Conservation (phyloP, 35 echinoderm and acorn worm genomes). For the Ophiothrix spiculata region DNA sequence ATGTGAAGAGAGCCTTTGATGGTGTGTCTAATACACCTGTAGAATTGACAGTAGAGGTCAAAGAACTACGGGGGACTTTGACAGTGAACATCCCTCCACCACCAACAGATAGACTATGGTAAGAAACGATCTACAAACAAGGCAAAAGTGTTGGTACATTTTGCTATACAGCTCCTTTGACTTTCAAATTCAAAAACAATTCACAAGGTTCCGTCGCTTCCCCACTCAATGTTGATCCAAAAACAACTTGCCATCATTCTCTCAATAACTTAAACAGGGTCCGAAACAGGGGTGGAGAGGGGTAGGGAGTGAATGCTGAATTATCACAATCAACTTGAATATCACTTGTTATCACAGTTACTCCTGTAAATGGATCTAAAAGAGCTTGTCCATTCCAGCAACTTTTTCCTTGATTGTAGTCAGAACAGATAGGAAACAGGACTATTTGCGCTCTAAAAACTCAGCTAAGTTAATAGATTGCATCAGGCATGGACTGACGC, state of each 20-base stretch:
- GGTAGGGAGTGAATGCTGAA: too few species aligned
- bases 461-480: too few species aligned
- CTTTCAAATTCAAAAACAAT: not conserved
- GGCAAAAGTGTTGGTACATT: not conserved
- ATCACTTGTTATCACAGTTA: too few species aligned
- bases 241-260: not conserved
- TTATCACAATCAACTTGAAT: too few species aligned
- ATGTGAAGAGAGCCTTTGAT: conserved; percentile 83
- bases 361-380: too few species aligned
- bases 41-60: conserved; percentile 83
- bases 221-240: not conserved
- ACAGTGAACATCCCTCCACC: conserved; percentile 91
- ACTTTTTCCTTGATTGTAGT: too few species aligned
- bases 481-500: too few species aligned
- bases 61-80: conserved; percentile 70
- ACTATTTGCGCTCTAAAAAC: too few species aligned
- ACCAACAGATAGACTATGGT: conserved; percentile 96
- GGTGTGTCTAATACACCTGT: conserved; percentile 90
- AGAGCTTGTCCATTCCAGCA: too few species aligned
- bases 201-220: not conserved
- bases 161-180: not conserved
- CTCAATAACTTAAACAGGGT: not conserved
- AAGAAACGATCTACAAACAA: not conserved
- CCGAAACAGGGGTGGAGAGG: not conserved
- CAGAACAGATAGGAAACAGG: too few species aligned